Evolutionary conservation across 2,888 invertebrate genomes (phyloP).

Genomic region (Pemphredon lugubris): DNA sequence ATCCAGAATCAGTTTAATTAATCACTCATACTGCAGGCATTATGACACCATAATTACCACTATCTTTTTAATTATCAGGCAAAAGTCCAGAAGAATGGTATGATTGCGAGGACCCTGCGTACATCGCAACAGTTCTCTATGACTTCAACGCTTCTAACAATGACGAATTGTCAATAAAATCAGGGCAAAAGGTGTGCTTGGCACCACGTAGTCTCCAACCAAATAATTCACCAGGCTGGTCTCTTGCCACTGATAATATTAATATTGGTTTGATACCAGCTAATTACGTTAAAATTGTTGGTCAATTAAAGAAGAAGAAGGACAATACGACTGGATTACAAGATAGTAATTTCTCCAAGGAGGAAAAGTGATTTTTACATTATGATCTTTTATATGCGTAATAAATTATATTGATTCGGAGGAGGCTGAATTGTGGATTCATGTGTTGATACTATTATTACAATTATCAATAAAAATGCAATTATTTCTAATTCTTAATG

Average conservation of each 20-base stretch:
- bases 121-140: constrained; percentile 86
- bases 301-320: constrained; percentile 74
- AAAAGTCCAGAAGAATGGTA: constrained; percentile 88
- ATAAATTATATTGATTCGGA: too few species aligned
- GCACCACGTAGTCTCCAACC: constrained; percentile 93
- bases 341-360: not conserved
- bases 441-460: constrained; percentile 17
- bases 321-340: not conserved
- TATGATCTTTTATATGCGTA: too few species aligned
- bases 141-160: constrained; percentile 88
- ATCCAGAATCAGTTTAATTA: too few species aligned
- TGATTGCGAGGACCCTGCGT: constrained; percentile 82
- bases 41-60: too few species aligned
- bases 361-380: too few species aligned
- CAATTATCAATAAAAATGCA: constrained; percentile 5
- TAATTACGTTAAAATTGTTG: constrained; percentile 73
- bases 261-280: constrained; percentile 76
- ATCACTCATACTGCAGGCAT: too few species aligned
- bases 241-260: constrained; percentile 72
- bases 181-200: constrained; percentile 89
- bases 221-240: constrained; percentile 81
- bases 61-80: too few species aligned
- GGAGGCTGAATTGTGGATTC: too few species aligned
- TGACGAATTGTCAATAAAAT: constrained; percentile 89
- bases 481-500: not conserved